Percentiles rank a stretch among this genome's conserved stretches.
Evolutionary conservation across 37 sponge, comb jelly and placozoan species (phyloP).

Genomic region (Cliona cf. orientalis): DNA sequence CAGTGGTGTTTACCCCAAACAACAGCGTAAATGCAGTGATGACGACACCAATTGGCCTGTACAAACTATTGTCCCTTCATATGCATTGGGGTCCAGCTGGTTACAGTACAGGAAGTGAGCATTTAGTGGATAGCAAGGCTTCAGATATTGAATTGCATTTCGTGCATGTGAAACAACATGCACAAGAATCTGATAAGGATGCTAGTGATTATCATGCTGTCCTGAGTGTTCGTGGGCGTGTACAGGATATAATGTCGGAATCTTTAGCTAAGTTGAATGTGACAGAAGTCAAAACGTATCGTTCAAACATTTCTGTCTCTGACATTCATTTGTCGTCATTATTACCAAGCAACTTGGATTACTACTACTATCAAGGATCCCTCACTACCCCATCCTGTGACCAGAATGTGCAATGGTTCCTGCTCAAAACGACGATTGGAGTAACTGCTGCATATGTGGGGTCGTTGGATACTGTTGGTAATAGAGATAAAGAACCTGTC

Average conservation of each 20-base stretch:
- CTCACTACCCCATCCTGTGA: constrained; percentile 66
- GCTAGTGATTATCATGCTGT: constrained; percentile 20
- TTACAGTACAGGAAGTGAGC: constrained; percentile 49
- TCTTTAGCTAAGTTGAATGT: constrained; percentile 14
- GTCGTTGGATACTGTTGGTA: too few species aligned
- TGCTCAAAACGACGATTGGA: constrained; percentile 33
- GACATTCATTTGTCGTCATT: background rate
- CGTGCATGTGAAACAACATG: constrained; percentile 16
- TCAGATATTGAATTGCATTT: constrained; percentile 54
- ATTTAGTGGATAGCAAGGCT: constrained; percentile 14
- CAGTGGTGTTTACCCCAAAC: background rate
- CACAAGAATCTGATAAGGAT: background rate
- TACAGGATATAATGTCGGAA: background rate
- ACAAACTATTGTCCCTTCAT: constrained; percentile 53
- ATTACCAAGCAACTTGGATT: constrained; percentile 34
- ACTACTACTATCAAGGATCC: constrained; percentile 69
- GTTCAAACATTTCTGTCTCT: background rate
- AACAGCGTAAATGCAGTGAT: background rate
- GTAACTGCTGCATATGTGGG: constrained; percentile 29
- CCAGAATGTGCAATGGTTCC: constrained; percentile 75
- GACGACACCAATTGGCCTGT: constrained; percentile 31
- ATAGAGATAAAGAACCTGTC: too few species aligned
- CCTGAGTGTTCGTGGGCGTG: constrained; percentile 34
- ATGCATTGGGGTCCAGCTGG: constrained; percentile 65
- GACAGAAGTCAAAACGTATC: background rate